Conservation (phyloP, 2,797 vertebrate genomes). For the Cyprinodon diabolis region DNA sequence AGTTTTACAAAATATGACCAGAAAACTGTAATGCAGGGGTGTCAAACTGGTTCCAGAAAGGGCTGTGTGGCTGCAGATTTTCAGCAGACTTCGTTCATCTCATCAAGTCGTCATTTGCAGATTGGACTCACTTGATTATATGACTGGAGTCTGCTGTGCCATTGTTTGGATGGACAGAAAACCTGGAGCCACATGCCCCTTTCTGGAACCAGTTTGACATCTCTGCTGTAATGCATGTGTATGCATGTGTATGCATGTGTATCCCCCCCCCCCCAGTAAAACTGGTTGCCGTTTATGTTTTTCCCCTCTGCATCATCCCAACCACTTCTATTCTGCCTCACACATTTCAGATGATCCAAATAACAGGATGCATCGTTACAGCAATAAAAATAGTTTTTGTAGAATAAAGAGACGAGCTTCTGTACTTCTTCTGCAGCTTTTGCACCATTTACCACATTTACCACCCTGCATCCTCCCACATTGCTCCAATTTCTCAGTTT, state of each 20-base stretch:
- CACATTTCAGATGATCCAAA: not conserved
- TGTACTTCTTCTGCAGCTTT: constrained; percentile 35
- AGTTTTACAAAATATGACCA: too few relatives aligned
- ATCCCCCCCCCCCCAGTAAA: not conserved
- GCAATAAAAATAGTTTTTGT: not conserved
- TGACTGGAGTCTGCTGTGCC: too few relatives aligned
- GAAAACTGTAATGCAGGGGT: not conserved
- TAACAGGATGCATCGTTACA: not conserved
- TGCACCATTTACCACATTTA: constrained; percentile 29
- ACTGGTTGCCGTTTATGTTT: too few relatives aligned
- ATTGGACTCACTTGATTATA: too few relatives aligned
- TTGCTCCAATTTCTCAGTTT: constrained; percentile 7
- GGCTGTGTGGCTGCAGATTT: too few relatives aligned
- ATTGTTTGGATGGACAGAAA: too few relatives aligned
- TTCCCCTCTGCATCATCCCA: not conserved
- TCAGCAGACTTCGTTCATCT: too few relatives aligned
- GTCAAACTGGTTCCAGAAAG: not conserved
- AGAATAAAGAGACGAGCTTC: constrained; percentile 1
- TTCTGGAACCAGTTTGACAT: not conserved
- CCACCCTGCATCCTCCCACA: not conserved
- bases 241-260: not conserved
- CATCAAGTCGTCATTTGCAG: too few relatives aligned
- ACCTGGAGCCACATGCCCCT: too few relatives aligned
- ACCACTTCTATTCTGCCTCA: not conserved
- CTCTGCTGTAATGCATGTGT: not conserved